Conservation (phyloP, 2,113 vertebrate species). For the Pseudopipra pipra region DNA sequence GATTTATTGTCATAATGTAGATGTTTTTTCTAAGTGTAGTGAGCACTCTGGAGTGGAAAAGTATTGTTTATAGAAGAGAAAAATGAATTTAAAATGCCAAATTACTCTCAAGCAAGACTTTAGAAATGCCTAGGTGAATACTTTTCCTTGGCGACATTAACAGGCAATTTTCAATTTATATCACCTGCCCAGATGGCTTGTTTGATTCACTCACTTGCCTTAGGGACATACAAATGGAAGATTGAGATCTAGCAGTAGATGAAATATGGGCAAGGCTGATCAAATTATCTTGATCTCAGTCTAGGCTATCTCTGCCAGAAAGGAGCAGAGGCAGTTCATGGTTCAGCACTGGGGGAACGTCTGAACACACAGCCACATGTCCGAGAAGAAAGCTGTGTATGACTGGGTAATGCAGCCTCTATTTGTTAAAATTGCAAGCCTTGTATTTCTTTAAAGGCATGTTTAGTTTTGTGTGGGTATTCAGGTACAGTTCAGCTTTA, state of each 20-base stretch:
- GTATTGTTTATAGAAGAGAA: background rate
- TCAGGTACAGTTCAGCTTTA: background rate
- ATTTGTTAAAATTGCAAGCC: background rate
- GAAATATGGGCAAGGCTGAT: background rate
- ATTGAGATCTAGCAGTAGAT: background rate
- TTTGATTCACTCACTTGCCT: background rate
- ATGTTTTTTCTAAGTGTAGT: background rate
- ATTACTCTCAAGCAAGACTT: background rate
- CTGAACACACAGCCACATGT: background rate
- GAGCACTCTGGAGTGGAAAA: background rate
- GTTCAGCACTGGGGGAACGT: background rate
- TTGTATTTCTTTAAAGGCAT: background rate
- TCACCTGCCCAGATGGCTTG: background rate
- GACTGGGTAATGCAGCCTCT: background rate
- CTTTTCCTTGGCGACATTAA: background rate
- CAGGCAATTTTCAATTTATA: background rate
- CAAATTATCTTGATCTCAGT: background rate
- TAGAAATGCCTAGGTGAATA: background rate
- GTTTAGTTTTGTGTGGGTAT: background rate
- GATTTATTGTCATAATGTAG: background rate
- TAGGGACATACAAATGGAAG: background rate
- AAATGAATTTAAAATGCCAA: background rate
- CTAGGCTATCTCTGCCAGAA: background rate
- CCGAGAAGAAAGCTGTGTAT: background rate
- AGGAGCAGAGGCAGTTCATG: background rate